Evolutionary conservation across 2,113 vertebrate species (phyloP).

Genomic region (Arizona elegans): DNA sequence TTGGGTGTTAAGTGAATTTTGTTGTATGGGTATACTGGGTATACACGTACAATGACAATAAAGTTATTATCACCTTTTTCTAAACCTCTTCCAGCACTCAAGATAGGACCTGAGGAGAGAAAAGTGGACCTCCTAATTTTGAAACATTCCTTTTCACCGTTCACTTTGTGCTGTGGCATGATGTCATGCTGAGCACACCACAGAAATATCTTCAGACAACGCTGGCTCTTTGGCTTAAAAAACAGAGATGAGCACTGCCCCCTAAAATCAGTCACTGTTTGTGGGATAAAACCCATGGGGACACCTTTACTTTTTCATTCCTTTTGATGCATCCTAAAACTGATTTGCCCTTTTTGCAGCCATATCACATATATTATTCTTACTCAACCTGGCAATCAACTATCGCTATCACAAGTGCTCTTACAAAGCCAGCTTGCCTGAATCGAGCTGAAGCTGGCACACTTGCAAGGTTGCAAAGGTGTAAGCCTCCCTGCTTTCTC

Average conservation of each 20-base stretch:
- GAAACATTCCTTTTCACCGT: background rate
- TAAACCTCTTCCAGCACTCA: background rate
- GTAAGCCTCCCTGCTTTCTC: background rate
- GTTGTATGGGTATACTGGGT: too few species aligned
- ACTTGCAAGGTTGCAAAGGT: background rate
- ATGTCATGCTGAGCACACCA: background rate
- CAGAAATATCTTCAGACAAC: background rate
- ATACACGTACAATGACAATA: too few species aligned
- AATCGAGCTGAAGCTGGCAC: too few species aligned
- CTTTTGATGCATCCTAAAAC: background rate
- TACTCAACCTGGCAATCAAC: background rate
- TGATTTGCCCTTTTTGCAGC: background rate
- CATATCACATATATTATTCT: background rate
- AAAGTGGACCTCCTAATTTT: background rate
- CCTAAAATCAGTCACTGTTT: background rate
- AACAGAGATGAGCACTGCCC: background rate
- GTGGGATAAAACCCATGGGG: background rate
- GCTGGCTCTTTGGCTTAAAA: background rate
- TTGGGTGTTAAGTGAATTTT: too few species aligned
- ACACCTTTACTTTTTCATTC: background rate
- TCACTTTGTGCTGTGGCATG: background rate
- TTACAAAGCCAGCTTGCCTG: background rate
- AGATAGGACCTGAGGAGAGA: background rate
- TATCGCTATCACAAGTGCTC: background rate
- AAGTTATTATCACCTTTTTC: too few species aligned